Base-by-base conservation (phyloP, 37 sponge, comb jelly and placozoan genomes). In the Beroe forskalii region DNA sequence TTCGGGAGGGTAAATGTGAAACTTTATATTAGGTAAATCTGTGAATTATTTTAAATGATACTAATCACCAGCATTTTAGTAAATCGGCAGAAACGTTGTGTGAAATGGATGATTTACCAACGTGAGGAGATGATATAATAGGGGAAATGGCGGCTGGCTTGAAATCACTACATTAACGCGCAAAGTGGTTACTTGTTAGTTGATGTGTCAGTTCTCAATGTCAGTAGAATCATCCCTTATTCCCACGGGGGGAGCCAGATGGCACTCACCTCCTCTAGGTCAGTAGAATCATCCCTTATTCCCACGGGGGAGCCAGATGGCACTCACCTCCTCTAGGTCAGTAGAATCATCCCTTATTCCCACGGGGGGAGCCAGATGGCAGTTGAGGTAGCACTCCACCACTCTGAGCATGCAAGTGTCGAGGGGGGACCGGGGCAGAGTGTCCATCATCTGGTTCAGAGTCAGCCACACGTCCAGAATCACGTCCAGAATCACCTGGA, bases 381-480 rank as follows among this genome's bases (percentile, higher is more conserved):
- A 72, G 38, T 72, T 72, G 12, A 72, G 38, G 20, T 72, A 72
- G 33, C 75, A 72, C 38, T 72, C 75, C 40, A 72, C 75, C 39
- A 72, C 75, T 3, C 75, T 27, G 38, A 72, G 20, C 75, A 72
- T 36, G 8, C 40, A 32, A 35, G 28, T 35, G 75, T 36, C 75
- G 9, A 72, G 75, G 20, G 75, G 75, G 37, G 38, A 19, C 2
- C 75, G 37, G 6, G 75, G 40, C 39, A 38, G 40, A 30, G 75
- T 36, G 40, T 36, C 75, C 75, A 38, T 36, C 40, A 38, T 36
- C 39, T 72, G 75, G 37, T 35, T 35, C 22, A 72, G 75, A 3
- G 75, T 72, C 19, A 30, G 33, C 75, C 75, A 72, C 38, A 72
- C 33, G 33, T 72, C 75, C 20, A 72, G 75, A 22, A 72, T 36